These are phyloP conservation scores for Perca schrenkii DNA, from an alignment of 2,113 vertebrate genomes.

Conservation along the genomic window DNA sequence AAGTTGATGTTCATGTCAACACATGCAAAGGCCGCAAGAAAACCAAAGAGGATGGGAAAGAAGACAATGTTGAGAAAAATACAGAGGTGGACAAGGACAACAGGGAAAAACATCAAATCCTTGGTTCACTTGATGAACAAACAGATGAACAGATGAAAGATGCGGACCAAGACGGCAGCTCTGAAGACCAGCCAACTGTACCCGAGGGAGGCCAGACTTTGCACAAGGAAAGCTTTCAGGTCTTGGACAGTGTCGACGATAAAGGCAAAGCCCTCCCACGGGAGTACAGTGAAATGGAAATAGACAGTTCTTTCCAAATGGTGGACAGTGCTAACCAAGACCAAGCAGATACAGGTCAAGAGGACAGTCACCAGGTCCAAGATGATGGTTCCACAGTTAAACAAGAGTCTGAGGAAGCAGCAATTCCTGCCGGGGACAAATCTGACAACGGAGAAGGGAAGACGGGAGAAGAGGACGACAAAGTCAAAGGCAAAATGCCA, in stretches of 20 bases:
- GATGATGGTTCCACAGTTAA: background rate
- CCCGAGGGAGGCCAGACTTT: background rate
- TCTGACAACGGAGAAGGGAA: background rate
- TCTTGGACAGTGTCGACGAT: constrained; percentile 16
- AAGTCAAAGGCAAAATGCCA: background rate
- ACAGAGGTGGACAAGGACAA: constrained; percentile 2
- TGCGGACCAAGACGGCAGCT: background rate
- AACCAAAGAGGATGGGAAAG: background rate
- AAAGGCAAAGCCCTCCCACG: background rate
- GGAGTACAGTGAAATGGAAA: background rate
- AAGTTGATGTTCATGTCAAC: background rate
- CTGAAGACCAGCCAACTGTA: background rate
- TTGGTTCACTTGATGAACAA: constrained; percentile 48
- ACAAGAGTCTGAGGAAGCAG: background rate
- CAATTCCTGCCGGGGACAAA: background rate
- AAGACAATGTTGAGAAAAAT: background rate
- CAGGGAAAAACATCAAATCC: constrained; percentile 1
- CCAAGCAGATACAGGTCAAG: background rate
- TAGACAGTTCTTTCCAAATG: background rate
- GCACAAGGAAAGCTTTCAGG: constrained; percentile 2
- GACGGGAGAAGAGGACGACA: background rate
- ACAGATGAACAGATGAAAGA: constrained; percentile 17
- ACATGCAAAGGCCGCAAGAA: background rate
- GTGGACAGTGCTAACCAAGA: background rate
- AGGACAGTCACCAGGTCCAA: background rate